Evolutionary conservation across 2,113 vertebrate genomes (phyloP).

Genomic region (Apodemus sylvaticus): DNA sequence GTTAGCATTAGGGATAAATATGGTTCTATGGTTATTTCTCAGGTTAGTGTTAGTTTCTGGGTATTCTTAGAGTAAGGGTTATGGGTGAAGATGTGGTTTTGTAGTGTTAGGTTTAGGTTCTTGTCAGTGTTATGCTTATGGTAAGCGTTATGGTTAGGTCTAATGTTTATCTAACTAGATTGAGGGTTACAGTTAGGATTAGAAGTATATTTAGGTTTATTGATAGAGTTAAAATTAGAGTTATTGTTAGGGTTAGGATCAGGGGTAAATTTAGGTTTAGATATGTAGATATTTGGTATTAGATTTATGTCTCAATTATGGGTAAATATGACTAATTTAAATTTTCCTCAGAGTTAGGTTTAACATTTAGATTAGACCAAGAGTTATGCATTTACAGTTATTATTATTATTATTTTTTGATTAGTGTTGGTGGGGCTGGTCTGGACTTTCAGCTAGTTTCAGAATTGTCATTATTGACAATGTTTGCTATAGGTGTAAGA

Average conservation of each 20-base stretch:
- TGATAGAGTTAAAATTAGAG: background rate
- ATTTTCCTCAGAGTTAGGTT: background rate
- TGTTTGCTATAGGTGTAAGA: background rate
- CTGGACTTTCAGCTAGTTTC: background rate
- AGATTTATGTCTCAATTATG: background rate
- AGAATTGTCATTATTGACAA: background rate
- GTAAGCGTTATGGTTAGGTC: background rate
- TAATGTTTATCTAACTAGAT: background rate
- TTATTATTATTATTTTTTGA: background rate
- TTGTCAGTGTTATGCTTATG: background rate
- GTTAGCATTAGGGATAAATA: background rate
- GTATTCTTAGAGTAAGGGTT: background rate
- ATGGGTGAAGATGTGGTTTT: background rate
- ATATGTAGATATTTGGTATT: background rate
- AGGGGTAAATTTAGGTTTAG: background rate
- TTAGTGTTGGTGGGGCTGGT: background rate
- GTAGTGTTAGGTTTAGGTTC: background rate
- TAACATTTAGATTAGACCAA: background rate
- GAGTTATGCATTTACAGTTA: background rate
- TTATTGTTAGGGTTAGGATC: background rate
- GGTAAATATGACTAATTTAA: background rate
- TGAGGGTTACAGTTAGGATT: background rate
- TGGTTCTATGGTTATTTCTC: background rate
- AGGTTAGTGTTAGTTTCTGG: background rate
- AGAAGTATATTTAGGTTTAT: background rate